A percentile compares a stretch with the other conserved stretches of the same genome.
These are phyloP conservation scores for Pinctada fucata DNA, from an alignment of 2,888 invertebrate genomes.

Conservation along the genomic window DNA sequence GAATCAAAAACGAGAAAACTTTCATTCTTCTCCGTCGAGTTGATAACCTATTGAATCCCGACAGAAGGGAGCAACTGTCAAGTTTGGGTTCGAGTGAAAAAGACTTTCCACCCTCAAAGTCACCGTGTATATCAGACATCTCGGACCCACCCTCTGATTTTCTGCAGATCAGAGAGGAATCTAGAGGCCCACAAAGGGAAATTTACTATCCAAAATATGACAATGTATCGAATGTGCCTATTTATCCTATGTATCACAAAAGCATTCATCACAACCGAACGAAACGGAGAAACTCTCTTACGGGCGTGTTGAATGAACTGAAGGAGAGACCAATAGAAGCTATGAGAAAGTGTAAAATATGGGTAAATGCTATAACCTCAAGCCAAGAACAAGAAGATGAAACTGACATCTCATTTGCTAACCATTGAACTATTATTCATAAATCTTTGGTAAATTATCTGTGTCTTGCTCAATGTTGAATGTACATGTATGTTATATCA, in stretches of 20 bases:
- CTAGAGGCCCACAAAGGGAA: conserved; percentile 10
- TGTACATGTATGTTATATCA: no score
- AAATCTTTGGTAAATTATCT: no score
- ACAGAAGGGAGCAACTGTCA: conserved; percentile 20
- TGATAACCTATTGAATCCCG: conserved; percentile 36
- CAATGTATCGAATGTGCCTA: background rate
- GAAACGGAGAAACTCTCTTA: conserved; percentile 15
- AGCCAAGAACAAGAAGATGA: no score
- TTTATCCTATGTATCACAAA: conserved; percentile 29
- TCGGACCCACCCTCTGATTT: conserved; percentile 18
- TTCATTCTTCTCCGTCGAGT: conserved; percentile 35
- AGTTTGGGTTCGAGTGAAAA: conserved; percentile 34
- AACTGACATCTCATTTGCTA: no score
- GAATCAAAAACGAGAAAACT: conserved; percentile 31
- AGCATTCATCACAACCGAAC: conserved; percentile 5
- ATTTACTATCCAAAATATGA: conserved; percentile 12
- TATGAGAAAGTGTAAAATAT: conserved; percentile 34
- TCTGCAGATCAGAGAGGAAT: conserved; percentile 6
- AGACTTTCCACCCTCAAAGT: conserved; percentile 24
- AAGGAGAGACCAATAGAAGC: conserved; percentile 30
- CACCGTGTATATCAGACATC: conserved; percentile 28
- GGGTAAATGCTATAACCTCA: conserved; percentile 25
- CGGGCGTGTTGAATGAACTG: conserved; percentile 22
- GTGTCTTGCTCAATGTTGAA: no score
- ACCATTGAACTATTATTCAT: no score